Base-by-base conservation (phyloP, 2,888 invertebrate genomes). In the Apoda limacodes region DNA sequence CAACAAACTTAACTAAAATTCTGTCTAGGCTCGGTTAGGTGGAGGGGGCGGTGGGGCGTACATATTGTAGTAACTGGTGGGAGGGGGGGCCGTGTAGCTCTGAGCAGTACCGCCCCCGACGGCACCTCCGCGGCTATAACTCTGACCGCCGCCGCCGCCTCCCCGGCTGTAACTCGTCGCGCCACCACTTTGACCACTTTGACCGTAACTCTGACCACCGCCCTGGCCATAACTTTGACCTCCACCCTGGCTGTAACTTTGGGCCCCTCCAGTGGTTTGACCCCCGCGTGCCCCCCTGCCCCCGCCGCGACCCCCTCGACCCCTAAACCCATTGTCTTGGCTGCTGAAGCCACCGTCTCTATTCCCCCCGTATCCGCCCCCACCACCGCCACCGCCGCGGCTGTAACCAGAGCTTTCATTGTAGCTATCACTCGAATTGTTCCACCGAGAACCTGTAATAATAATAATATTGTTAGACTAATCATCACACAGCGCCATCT, bases 61-160 rank as follows among this genome's bases (percentile, higher is more conserved):
- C 75, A 78, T 75, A 35, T 76, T 75, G 45, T 78, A 78, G 43
- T 72, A 75, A 43, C 60, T 65, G 2, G 61, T 65, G 2, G 72
- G 75, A 0, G 69, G 62, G 0, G 70, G 58, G 2, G 55, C 51
- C 25, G 34, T 45, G 50, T 49, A 62, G 29, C 35, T 40, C 10
- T 44, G 50, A 4, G 22, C 28, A 29, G 39, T 33, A 35, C 21
- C 37, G 31, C 32, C 35, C 40, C 22, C 33, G 28, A 12, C 35
- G 9, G 22, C 34, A 17, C 25, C 41, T 13, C 22, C 25, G 28
- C 26, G 41, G 2, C 42, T 29, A 17, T 34, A 46, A 13, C 24
- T 37, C n/a, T 45, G 37, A 6, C 42, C 33, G n/a, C 17, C 32
- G 31, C 34, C 36, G 28, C 32, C 40, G 10, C 25, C 26, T 4